A percentile compares a stretch with the other conserved stretches of the same genome.
Evolutionary conservation across 2,113 vertebrate species (phyloP).

Genomic region (Amphiprion ocellaris): DNA sequence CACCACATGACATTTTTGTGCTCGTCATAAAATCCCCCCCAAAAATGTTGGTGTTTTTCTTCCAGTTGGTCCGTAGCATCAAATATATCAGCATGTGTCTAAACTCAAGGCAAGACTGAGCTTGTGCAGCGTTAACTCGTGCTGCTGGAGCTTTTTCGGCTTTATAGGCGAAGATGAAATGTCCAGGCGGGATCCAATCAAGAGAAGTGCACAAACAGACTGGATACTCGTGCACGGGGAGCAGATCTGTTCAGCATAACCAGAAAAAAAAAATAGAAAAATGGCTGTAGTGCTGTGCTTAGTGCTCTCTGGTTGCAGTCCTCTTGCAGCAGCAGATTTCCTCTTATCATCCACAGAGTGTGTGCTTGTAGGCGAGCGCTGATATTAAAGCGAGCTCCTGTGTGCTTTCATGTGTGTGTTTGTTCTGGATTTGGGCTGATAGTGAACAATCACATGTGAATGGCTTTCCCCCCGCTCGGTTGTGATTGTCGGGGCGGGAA

Average conservation of each 20-base stretch:
- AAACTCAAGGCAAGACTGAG: slow-evolving; percentile 11
- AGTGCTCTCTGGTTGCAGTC: slow-evolving; percentile 43
- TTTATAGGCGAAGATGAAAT: not conserved
- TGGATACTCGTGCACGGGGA: not conserved
- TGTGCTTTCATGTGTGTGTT: slow-evolving; percentile 40
- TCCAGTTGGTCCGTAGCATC: not conserved
- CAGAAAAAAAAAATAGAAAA: not conserved
- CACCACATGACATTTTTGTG: slow-evolving; percentile 27
- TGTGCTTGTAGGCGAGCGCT: not conserved
- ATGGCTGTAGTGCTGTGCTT: not conserved
- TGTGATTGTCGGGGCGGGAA: slow-evolving; percentile 60
- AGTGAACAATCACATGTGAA: slow-evolving; percentile 62
- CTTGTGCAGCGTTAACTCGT: not conserved
- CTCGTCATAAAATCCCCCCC: slow-evolving; percentile 1
- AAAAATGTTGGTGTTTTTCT: not conserved
- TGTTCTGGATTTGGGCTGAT: slow-evolving; percentile 47
- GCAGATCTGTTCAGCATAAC: not conserved
- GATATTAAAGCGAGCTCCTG: slow-evolving; percentile 35
- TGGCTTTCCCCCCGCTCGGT: slow-evolving; percentile 41
- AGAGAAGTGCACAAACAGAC: not conserved
- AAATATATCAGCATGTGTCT: not conserved
- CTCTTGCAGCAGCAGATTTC: slow-evolving; percentile 44
- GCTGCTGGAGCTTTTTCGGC: slow-evolving; percentile 12
- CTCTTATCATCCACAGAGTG: slow-evolving; percentile 1
- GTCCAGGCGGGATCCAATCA: slow-evolving; percentile 1